phyloP scores from a whole-genome alignment of 2,113 vertebrate genomes.

The Enhydra lutris region DNA sequence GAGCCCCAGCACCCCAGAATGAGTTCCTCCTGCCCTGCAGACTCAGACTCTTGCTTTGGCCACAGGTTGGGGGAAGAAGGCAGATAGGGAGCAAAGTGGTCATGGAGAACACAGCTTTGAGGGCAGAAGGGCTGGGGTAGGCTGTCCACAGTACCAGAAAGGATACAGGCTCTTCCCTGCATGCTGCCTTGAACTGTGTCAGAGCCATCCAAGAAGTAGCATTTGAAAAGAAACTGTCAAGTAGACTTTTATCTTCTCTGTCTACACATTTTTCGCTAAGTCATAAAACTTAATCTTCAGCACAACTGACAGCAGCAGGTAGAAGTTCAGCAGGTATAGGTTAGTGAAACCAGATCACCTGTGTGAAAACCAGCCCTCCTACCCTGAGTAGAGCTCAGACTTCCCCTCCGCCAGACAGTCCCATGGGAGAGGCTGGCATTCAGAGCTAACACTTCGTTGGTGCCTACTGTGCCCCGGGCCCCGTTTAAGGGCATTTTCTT shows the following conservation, averaged over 20 bases:
- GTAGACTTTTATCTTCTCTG: not conserved
- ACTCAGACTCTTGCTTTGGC: not conserved
- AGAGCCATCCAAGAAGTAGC: not conserved
- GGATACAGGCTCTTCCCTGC: fast-evolving
- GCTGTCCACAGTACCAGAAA: not conserved
- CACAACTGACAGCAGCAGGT: not conserved
- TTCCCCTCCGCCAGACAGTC: not conserved
- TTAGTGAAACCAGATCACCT: not conserved
- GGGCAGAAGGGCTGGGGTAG: too few species aligned
- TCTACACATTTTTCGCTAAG: not conserved
- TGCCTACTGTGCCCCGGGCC: not conserved
- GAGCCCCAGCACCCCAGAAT: not conserved
- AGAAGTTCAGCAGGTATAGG: not conserved
- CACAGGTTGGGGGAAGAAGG: not conserved
- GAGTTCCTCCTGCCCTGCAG: not conserved
- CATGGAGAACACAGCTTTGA: not conserved
- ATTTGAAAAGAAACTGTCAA: not conserved
- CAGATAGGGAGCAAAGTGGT: fast-evolving
- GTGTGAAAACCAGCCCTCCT: not conserved
- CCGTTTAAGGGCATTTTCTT: not conserved
- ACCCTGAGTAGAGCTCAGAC: not conserved
- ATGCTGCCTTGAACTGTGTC: not conserved
- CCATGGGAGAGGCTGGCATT: not conserved
- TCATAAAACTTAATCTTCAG: not conserved
- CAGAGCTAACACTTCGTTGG: not conserved